Evolutionary conservation across 2,113 vertebrate genomes (phyloP).

Genomic region (Ictalurus furcatus): DNA sequence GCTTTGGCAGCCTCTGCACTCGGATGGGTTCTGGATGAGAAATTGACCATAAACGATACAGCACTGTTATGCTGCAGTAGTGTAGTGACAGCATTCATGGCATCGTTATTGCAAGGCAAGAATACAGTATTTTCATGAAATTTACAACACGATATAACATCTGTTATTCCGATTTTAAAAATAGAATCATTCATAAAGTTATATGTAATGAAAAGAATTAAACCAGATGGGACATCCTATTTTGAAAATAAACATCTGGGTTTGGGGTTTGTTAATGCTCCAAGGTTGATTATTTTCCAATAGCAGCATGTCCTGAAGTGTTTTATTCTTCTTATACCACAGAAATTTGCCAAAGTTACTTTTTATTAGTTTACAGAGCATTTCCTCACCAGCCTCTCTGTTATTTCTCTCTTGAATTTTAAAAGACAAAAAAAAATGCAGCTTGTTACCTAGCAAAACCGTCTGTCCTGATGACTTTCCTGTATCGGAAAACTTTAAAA

Average conservation of each 20-base stretch:
- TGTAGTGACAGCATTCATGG: conserved; percentile 81
- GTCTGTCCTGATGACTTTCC: not conserved
- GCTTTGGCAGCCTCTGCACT: conserved; percentile 79
- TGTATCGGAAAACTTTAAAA: not conserved
- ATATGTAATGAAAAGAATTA: not conserved
- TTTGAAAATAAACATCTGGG: not conserved
- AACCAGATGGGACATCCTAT: not conserved
- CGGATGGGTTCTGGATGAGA: conserved; percentile 76
- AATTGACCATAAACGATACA: conserved; percentile 73
- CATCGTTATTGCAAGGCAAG: conserved; percentile 86
- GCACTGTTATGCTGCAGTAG: conserved; percentile 86
- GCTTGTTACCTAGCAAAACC: not conserved
- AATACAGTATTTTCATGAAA: not conserved
- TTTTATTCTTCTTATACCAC: not conserved
- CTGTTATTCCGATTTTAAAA: not conserved
- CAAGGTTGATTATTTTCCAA: not conserved
- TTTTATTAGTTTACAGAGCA: not conserved
- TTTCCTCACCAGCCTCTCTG: not conserved
- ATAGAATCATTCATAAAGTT: not conserved
- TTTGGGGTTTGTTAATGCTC: not conserved
- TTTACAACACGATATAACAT: not conserved
- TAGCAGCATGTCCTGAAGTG: not conserved
- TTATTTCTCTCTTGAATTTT: not conserved
- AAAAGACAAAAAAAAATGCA: not conserved
- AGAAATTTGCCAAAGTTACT: not conserved